A percentile compares a stretch with the other conserved stretches of the same genome.
Conservation (phyloP, 2,113 vertebrate species). For the Aphelocoma coerulescens region DNA sequence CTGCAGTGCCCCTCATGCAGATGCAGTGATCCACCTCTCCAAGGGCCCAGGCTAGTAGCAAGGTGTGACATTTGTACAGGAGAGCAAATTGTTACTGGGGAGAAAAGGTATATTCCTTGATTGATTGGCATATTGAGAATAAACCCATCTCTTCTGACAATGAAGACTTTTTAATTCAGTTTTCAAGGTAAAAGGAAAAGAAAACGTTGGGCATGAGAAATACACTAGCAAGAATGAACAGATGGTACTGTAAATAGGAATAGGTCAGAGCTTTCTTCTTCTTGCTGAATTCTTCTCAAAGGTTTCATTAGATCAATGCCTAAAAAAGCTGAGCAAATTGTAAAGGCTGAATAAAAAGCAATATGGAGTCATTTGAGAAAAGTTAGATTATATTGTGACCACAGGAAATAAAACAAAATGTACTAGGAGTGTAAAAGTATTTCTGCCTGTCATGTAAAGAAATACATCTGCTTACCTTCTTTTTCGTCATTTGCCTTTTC, state of each 20-base stretch:
- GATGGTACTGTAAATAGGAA: background rate
- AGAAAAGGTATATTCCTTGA: background rate
- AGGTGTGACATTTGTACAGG: background rate
- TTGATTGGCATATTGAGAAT: background rate
- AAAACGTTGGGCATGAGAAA: background rate
- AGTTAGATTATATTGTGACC: background rate
- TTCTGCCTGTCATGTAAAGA: background rate
- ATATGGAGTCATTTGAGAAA: background rate
- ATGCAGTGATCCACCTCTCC: background rate
- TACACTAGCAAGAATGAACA: background rate
- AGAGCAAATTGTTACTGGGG: background rate
- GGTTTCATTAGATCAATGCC: background rate
- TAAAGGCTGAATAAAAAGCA: background rate
- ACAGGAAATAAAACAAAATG: background rate
- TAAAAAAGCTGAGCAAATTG: background rate
- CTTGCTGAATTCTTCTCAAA: background rate
- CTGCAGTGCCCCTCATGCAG: accelerated
- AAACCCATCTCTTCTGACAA: background rate
- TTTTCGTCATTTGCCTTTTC: background rate
- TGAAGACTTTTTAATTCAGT: background rate
- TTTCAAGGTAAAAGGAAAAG: slow-evolving; percentile 10
- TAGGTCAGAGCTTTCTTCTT: background rate
- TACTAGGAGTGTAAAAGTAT: background rate
- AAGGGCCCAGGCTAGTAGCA: background rate
- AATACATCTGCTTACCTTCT: background rate